These are phyloP conservation scores for Fregata magnificens DNA, from an alignment of 2,113 vertebrate species.

Conservation along the genomic window DNA sequence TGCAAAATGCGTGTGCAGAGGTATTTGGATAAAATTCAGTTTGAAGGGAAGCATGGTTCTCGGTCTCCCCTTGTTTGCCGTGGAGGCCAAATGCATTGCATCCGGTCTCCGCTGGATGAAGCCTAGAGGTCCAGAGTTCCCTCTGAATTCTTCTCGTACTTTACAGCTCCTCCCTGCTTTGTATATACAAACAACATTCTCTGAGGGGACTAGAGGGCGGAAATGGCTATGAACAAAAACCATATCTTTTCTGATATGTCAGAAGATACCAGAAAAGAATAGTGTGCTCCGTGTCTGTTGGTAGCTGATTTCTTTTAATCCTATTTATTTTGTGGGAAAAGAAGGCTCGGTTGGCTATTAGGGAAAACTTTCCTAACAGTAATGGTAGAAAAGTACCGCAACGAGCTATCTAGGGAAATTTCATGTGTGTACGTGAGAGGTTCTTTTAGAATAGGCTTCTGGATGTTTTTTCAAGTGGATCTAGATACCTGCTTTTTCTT, in stretches of 20 bases:
- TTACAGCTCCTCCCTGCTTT: conserved; percentile 44
- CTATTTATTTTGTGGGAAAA: background rate
- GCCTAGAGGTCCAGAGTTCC: conserved; percentile 20
- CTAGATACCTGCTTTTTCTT: background rate
- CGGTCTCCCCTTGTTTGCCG: background rate
- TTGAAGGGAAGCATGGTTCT: background rate
- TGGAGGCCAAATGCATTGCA: background rate
- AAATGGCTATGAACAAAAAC: background rate
- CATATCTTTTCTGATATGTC: conserved; percentile 5
- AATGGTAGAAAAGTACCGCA: background rate
- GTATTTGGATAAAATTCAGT: background rate
- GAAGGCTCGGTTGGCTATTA: background rate
- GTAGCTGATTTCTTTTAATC: background rate
- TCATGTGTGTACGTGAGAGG: background rate
- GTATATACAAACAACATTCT: conserved; percentile 35
- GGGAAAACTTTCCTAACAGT: background rate
- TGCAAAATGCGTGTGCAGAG: background rate
- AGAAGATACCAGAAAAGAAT: conserved; percentile 20
- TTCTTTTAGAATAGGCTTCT: background rate
- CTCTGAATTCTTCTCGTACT: conserved; percentile 10
- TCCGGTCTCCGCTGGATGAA: background rate
- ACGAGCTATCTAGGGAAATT: background rate
- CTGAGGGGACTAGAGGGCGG: background rate
- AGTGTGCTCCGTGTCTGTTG: background rate
- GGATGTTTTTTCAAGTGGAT: background rate